These are phyloP conservation scores for Pogonomyrmex californicus DNA, from an alignment of 1,140 invertebrate genomes.

Conservation along the genomic window DNA sequence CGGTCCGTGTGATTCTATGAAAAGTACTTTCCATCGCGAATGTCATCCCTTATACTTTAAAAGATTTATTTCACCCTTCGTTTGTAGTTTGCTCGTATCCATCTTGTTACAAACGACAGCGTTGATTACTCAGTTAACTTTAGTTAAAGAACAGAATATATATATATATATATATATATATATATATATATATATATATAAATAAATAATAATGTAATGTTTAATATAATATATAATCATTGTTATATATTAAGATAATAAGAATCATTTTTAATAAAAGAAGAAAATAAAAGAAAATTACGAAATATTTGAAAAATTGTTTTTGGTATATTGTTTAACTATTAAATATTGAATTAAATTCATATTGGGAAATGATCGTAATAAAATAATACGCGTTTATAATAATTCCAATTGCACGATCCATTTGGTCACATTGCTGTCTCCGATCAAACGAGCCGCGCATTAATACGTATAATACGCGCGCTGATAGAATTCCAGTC, in stretches of 20 bases:
- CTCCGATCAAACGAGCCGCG: constrained; percentile 54
- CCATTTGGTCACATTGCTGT: constrained; percentile 29
- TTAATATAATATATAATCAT: not conserved
- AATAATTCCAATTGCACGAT: constrained; percentile 28
- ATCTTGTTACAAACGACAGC: not conserved
- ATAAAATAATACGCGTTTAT: not conserved
- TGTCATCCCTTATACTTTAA: constrained; percentile 43
- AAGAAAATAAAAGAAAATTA: not conserved
- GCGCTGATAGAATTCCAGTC: constrained; percentile 56
- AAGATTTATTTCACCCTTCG: constrained; percentile 71
- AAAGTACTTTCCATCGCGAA: constrained; percentile 72
- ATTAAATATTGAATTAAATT: not conserved
- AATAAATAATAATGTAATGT: constrained; percentile 14
- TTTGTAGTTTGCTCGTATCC: constrained; percentile 38
- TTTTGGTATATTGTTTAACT: not conserved
- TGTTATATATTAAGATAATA: not conserved
- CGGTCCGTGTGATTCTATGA: constrained; percentile 81
- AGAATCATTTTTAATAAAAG: too few species aligned
- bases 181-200: not conserved
- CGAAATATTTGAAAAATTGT: not conserved
- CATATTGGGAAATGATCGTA: not conserved
- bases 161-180: not conserved
- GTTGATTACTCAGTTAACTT: constrained; percentile 19
- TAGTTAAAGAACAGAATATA: not conserved
- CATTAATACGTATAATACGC: constrained; percentile 46